A percentile compares a stretch with the other conserved stretches of the same genome.
phyloP scores from a whole-genome alignment of 1,140 invertebrate genomes.

The Portunus trituberculatus region DNA sequence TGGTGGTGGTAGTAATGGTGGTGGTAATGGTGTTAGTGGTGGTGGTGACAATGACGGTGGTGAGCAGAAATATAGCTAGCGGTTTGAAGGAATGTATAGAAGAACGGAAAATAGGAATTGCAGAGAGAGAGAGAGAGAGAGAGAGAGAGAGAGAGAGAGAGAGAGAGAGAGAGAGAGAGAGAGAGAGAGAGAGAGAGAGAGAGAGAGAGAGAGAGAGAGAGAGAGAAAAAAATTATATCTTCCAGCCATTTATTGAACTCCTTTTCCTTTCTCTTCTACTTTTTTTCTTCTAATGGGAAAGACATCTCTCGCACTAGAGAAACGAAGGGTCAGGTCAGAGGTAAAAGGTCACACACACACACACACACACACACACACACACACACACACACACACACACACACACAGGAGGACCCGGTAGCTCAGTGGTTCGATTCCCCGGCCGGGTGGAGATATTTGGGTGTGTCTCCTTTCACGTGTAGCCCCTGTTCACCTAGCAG shows the following conservation, averaged over 20 bases:
- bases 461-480: no score
- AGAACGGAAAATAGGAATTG: background rate
- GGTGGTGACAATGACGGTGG: no score
- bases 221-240: slow-evolving; percentile 30
- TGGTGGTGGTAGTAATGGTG: no score
- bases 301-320: background rate
- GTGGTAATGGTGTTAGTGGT: no score
- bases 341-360: background rate
- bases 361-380: slow-evolving; percentile 18
- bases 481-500: no score
- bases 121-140: slow-evolving; percentile 42
- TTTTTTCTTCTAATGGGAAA: no score
- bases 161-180: slow-evolving; percentile 58
- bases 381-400: background rate
- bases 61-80: no score
- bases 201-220: slow-evolving; percentile 58
- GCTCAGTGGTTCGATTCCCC: no score
- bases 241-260: background rate
- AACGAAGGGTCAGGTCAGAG: background rate
- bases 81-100: no score
- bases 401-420: no score
- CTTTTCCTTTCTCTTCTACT: background rate
- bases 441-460: no score
- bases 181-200: slow-evolving; percentile 58
- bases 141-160: slow-evolving; percentile 52